Evolutionary conservation across 1,140 invertebrate genomes (phyloP).

Genomic region (Anastatus disparis): DNA sequence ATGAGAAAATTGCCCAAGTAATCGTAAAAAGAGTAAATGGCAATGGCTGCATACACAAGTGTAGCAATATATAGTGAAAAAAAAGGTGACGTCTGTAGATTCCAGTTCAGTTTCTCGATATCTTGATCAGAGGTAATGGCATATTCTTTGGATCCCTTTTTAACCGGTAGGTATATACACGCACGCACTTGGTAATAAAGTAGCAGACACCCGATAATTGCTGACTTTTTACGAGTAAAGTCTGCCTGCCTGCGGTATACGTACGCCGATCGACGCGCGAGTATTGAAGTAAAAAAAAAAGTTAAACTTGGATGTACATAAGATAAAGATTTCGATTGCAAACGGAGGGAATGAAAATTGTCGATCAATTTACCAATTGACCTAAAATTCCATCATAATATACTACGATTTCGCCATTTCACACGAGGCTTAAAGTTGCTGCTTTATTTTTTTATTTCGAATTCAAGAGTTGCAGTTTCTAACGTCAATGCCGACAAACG

Average conservation of each 20-base stretch:
- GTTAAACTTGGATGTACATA: constrained; percentile 23
- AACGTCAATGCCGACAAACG: constrained; percentile 20
- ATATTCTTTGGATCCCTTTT: background rate
- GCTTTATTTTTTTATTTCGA: too few relatives aligned
- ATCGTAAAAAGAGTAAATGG: constrained; percentile 13
- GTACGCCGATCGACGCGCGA: constrained; percentile 21
- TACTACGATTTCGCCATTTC: constrained; percentile 56
- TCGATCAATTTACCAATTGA: constrained; percentile 64
- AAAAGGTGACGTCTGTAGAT: constrained; percentile 9
- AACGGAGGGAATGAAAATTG: constrained; percentile 65
- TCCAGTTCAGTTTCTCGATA: constrained; percentile 17
- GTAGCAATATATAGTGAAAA: background rate
- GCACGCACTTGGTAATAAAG: constrained; percentile 52
- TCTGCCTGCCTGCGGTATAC: constrained; percentile 45
- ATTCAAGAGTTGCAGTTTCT: background rate
- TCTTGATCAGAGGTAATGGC: constrained; percentile 12
- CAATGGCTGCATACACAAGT: too few relatives aligned
- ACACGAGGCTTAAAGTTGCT: constrained; percentile 43
- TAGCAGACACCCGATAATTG: constrained; percentile 61
- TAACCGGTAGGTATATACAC: background rate
- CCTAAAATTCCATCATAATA: constrained; percentile 61
- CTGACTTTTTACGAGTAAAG: constrained; percentile 56
- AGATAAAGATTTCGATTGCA: constrained; percentile 63
- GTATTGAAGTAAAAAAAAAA: constrained; percentile 30
- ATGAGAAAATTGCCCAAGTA: constrained; percentile 17